Conservation (phyloP, 1,140 invertebrate genomes). For the Diabrotica virgifera region DNA sequence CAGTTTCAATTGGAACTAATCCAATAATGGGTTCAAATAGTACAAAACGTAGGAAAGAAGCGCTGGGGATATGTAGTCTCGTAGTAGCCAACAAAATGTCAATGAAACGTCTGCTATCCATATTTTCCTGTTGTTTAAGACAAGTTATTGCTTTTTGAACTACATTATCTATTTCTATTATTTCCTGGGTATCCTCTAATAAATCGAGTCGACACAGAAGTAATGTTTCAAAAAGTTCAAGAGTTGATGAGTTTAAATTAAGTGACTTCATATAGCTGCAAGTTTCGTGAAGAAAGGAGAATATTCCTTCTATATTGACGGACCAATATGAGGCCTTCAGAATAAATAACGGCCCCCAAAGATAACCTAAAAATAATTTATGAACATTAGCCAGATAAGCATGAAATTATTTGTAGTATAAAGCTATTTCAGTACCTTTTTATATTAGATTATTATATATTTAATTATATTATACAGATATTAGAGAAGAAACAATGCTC, state of each 20-base stretch:
- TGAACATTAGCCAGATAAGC: neutral
- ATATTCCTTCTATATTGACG: constrained; percentile 42
- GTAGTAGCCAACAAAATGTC: constrained; percentile 37
- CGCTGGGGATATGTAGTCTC: constrained; percentile 33
- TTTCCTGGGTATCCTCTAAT: constrained; percentile 30
- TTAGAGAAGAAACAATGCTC: no score
- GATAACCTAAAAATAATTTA: constrained; percentile 40
- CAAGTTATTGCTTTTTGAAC: constrained; percentile 33
- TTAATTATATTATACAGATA: no score
- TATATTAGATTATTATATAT: no score
- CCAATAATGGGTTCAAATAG: constrained; percentile 47
- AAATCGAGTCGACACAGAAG: constrained; percentile 58
- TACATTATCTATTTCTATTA: constrained; percentile 27
- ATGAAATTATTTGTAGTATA: neutral
- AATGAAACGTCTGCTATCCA: constrained; percentile 38
- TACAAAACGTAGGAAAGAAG: constrained; percentile 30
- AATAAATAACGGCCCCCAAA: constrained; percentile 57
- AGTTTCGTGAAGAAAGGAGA: constrained; percentile 32
- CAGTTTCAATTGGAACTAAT: constrained; percentile 42
- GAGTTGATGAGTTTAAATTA: constrained; percentile 55
- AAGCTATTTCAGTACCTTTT: no score
- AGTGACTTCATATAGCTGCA: constrained; percentile 45
- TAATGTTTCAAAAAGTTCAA: constrained; percentile 62
- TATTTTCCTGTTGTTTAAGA: constrained; percentile 30
- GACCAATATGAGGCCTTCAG: constrained; percentile 61